Percentiles rank a stretch among this genome's conserved stretches.
phyloP scores from a whole-genome alignment of 2,888 invertebrate genomes.

The Oscheius myriophilus region DNA sequence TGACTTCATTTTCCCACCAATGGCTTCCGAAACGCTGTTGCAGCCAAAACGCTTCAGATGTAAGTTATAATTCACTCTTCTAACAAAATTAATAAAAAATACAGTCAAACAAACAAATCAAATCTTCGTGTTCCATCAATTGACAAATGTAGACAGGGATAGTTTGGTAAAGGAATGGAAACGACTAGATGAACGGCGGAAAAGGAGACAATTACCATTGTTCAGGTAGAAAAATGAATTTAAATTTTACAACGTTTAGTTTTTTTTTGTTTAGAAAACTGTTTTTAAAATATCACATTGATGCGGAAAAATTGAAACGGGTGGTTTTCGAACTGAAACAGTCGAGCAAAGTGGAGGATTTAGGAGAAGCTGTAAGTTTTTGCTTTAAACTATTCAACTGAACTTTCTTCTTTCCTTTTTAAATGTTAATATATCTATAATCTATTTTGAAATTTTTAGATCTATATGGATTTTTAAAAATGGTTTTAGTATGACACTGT shows the following conservation, averaged over 20 bases:
- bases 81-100: not conserved
- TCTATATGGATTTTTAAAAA: no score
- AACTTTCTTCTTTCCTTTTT: not conserved
- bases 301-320: not conserved
- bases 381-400: not conserved
- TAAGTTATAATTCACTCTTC: not conserved
- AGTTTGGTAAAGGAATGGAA: conserved; percentile 26
- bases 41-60: conserved; percentile 5
- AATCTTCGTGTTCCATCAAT: conserved; percentile 24
- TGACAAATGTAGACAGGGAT: conserved; percentile 1
- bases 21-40: not conserved
- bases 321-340: not conserved
- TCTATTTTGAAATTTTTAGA: no score
- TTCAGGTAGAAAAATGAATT: conserved; percentile 3
- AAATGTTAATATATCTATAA: no score
- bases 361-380: conserved; percentile 27
- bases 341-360: conserved; percentile 3
- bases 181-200: conserved; percentile 9
- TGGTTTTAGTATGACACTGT: no score
- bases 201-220: conserved; percentile 12
- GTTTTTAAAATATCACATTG: conserved; percentile 7
- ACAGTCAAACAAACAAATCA: conserved; percentile 15
- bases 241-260: not conserved
- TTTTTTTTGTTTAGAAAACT: not conserved
- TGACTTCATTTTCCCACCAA: no score